Evolutionary conservation across 2,888 invertebrate species (phyloP).

Genomic region (Ochropacha duplaris): DNA sequence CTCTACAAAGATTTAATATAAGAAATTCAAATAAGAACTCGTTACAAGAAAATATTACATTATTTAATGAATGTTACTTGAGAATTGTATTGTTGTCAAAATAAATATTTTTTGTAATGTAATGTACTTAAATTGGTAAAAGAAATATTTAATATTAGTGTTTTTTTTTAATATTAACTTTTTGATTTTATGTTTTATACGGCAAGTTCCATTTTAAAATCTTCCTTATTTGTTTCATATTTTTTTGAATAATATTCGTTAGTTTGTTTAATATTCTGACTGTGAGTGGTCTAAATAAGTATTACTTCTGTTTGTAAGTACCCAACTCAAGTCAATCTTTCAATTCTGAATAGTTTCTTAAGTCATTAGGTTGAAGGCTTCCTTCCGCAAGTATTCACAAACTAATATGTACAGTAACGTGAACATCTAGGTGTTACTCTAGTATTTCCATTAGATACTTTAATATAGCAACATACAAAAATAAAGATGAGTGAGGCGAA

Average conservation of each 20-base stretch:
- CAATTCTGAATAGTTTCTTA: neutral
- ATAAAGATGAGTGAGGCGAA: too few species aligned
- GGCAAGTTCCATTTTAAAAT: too few species aligned
- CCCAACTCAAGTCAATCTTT: neutral
- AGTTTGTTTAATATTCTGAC: neutral
- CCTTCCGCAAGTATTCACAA: slow-evolving; percentile 12
- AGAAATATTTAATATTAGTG: too few species aligned
- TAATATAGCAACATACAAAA: too few species aligned
- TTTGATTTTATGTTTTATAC: too few species aligned
- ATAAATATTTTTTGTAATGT: neutral
- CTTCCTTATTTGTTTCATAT: too few species aligned
- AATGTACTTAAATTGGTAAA: too few species aligned
- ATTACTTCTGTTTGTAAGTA: neutral
- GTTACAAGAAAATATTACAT: neutral
- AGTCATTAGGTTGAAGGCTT: slow-evolving; percentile 9
- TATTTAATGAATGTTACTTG: neutral
- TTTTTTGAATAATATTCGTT: too few species aligned
- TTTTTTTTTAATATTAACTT: too few species aligned
- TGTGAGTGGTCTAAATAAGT: neutral
- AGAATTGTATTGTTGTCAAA: neutral
- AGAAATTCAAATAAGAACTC: neutral
- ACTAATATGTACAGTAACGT: slow-evolving; percentile 8
- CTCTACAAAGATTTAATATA: neutral
- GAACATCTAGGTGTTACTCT: neutral
- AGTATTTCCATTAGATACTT: too few species aligned